Percentiles rank a stretch among this genome's conserved stretches.
Evolutionary conservation across 2,113 vertebrate species (phyloP).

Genomic region (Gymnorhina tibicen): DNA sequence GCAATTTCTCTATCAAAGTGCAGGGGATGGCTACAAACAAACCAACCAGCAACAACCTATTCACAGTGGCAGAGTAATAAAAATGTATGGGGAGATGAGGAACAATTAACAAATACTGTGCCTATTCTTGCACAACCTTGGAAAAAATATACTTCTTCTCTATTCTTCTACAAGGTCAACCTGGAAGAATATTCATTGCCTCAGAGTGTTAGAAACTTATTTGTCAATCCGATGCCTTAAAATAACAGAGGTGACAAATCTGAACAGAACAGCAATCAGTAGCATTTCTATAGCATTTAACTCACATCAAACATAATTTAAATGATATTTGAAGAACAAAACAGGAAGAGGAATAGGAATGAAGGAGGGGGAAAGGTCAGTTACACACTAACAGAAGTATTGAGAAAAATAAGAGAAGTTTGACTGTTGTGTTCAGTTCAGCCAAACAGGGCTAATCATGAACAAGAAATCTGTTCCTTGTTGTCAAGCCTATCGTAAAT

Average conservation of each 20-base stretch:
- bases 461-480: background rate
- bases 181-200: background rate
- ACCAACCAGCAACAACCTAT: background rate
- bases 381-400: accelerated
- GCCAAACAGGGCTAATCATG: background rate
- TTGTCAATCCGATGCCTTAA: background rate
- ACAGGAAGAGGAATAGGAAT: background rate
- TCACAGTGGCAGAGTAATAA: background rate
- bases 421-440: background rate
- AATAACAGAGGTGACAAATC: background rate
- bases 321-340: background rate
- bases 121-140: background rate
- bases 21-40: background rate
- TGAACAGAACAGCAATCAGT: background rate
- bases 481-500: background rate
- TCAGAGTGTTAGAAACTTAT: background rate
- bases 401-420: background rate
- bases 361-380: background rate
- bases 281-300: background rate
- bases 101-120: background rate
- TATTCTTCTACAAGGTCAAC: background rate
- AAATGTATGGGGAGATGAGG: background rate
- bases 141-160: background rate
- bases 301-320: background rate
- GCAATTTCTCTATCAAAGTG: background rate